Conservation (phyloP, 92 coral and sea anemone genomes). For the Paramuricea clavata region DNA sequence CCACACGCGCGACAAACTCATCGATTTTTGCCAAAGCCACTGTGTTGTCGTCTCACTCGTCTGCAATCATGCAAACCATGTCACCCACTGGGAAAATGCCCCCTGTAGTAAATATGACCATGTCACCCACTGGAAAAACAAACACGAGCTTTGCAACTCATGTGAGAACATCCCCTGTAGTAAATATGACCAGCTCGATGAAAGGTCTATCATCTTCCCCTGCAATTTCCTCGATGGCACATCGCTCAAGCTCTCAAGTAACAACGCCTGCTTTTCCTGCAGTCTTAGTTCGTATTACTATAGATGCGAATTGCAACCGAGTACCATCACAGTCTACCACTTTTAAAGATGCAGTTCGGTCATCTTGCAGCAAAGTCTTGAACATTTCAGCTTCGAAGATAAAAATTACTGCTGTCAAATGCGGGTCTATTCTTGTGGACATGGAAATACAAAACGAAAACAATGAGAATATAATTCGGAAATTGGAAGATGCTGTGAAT, state of each 20-base stretch:
- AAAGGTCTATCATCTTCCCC: background rate
- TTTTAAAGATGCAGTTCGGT: slow-evolving; percentile 51
- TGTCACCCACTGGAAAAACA: background rate
- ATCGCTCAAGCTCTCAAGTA: background rate
- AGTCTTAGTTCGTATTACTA: background rate
- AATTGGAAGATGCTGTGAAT: slow-evolving; percentile 55
- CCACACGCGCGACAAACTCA: background rate
- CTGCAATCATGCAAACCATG: too few relatives aligned
- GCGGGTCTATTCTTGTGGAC: slow-evolving; percentile 83
- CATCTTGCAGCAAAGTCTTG: slow-evolving; percentile 36
- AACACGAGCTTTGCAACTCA: background rate
- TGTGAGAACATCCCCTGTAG: background rate
- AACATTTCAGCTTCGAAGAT: slow-evolving; percentile 39
- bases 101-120: too few relatives aligned
- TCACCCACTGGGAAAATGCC: too few relatives aligned
- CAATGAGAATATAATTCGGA: slow-evolving; percentile 54
- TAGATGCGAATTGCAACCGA: slow-evolving; percentile 13
- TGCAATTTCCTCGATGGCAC: background rate
- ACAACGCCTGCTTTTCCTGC: background rate
- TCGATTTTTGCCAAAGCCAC: background rate
- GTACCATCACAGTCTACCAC: background rate
- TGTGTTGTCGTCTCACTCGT: background rate
- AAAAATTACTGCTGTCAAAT: slow-evolving; percentile 39
- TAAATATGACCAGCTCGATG: background rate
- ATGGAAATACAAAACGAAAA: slow-evolving; percentile 68